Evolutionary conservation across 2,888 invertebrate genomes (phyloP).

Genomic region (Tenodera sinensis): DNA sequence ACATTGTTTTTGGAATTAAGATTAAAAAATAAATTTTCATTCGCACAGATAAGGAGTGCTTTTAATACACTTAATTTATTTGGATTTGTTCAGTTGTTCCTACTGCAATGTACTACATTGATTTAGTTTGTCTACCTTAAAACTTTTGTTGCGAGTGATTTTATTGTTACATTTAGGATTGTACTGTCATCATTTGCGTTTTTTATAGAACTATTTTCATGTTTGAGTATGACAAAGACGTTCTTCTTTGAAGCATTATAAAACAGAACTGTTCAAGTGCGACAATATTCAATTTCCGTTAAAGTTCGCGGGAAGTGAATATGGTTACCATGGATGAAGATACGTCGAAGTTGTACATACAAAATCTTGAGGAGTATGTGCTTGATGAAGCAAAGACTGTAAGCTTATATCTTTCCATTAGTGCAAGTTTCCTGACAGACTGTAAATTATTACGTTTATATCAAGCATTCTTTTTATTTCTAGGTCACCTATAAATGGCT

Average conservation of each 20-base stretch:
- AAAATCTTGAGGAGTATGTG: conserved; percentile 11
- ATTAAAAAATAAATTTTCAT: not conserved
- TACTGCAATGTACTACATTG: not conserved
- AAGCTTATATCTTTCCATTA: conserved; percentile 21
- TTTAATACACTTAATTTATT: not conserved
- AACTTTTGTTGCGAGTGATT: too few species aligned
- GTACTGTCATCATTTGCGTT: not conserved
- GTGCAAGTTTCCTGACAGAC: not conserved
- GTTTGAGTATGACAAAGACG: not conserved
- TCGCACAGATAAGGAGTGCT: not conserved
- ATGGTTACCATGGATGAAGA: not conserved
- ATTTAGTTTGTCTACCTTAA: not conserved
- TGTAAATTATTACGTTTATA: not conserved
- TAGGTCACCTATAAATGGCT: conserved; percentile 50
- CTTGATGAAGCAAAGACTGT: conserved; percentile 40
- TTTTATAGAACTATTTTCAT: not conserved
- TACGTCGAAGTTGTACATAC: not conserved
- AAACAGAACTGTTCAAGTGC: not conserved
- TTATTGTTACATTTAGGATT: not conserved
- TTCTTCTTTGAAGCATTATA: not conserved
- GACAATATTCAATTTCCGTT: not conserved
- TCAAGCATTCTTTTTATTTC: not conserved
- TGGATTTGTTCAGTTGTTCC: not conserved
- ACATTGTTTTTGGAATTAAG: not conserved
- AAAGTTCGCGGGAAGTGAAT: not conserved